Percentiles rank a stretch among this genome's conserved stretches.
Conservation (phyloP, 1,140 invertebrate genomes). For the Paraescarpia echinospica region DNA sequence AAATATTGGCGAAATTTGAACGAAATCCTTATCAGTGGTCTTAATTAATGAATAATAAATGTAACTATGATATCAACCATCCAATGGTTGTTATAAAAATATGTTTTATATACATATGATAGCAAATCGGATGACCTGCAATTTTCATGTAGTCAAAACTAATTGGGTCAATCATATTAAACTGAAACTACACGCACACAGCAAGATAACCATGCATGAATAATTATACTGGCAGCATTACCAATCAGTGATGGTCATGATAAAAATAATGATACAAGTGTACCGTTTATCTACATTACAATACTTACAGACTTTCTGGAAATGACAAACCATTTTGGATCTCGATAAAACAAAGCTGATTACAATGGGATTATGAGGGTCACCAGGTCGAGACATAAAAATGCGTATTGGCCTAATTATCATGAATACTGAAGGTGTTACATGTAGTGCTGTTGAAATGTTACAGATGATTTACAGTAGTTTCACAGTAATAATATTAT, state of each 20-base stretch:
- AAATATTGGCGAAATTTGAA: neutral
- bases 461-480: neutral
- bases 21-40: neutral
- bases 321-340: neutral
- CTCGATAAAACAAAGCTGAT: neutral
- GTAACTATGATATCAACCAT: neutral
- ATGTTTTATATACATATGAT: neutral
- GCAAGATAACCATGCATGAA: neutral
- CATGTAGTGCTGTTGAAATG: neutral
- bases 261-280: neutral
- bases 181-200: neutral
- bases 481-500: neutral
- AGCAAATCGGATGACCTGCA: neutral
- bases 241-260: neutral
- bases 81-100: neutral
- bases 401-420: neutral
- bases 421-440: no score
- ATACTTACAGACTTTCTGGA: neutral
- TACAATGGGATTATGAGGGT: neutral
- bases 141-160: neutral
- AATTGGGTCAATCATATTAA: neutral
- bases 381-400: neutral
- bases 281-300: neutral
- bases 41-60: neutral
- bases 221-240: neutral